These are phyloP conservation scores for Dreissena rostriformis DNA, from an alignment of 1,140 invertebrate genomes.

Conservation along the genomic window DNA sequence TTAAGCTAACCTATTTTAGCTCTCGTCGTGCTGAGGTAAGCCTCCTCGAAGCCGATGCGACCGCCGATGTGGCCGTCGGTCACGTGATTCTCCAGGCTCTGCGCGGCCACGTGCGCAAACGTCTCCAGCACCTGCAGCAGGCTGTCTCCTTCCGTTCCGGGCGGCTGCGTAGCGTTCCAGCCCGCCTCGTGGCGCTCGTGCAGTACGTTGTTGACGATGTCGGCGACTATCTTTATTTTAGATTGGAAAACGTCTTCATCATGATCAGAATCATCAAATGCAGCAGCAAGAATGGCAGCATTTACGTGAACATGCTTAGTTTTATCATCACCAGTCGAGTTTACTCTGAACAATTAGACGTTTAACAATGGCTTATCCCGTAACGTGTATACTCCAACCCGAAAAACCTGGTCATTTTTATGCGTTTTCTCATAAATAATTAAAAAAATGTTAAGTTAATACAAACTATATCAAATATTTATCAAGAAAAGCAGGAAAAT, in stretches of 20 bases:
- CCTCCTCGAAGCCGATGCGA: conserved; percentile 57
- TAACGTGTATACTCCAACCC: too few relatives aligned
- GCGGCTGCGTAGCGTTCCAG: conserved; percentile 75
- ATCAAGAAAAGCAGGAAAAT: too few relatives aligned
- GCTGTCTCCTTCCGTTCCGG: conserved; percentile 75
- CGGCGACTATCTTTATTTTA: conserved; percentile 62
- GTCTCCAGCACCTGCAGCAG: conserved; percentile 72
- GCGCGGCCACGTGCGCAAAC: conserved; percentile 71
- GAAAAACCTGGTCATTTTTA: too few relatives aligned
- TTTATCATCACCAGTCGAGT: too few relatives aligned
- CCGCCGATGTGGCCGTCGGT: conserved; percentile 55
- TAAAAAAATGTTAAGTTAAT: too few relatives aligned
- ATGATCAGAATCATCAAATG: background rate
- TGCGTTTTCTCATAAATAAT: too few relatives aligned
- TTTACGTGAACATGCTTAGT: too few relatives aligned
- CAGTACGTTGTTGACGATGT: conserved; percentile 72
- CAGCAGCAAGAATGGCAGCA: too few relatives aligned
- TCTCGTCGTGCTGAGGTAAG: conserved; percentile 59
- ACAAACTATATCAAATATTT: too few relatives aligned
- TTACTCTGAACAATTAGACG: too few relatives aligned
- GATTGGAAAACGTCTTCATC: background rate
- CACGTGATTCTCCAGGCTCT: conserved; percentile 75
- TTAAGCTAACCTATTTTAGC: conserved; percentile 70
- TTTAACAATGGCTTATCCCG: too few relatives aligned
- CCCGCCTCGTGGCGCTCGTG: conserved; percentile 69